Base-by-base conservation (phyloP, 2,888 invertebrate species). In the Euproctis similis region DNA sequence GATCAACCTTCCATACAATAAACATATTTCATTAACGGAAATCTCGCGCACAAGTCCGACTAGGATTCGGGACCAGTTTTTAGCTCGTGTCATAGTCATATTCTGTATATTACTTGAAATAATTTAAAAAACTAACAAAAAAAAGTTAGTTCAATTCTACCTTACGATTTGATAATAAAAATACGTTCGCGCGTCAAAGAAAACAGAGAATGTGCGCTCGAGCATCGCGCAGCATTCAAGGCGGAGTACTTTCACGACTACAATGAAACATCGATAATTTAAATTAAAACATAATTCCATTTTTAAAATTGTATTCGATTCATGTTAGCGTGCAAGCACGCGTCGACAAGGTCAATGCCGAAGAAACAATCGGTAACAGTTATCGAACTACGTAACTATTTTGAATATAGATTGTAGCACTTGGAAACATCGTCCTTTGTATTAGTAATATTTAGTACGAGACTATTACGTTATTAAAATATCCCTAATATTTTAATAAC, bases 241-340 rank as follows among this genome's bases (percentile, higher is more conserved):
- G 21, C 7, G 9, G n/a, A 36, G 42, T 56, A 43, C 59, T 65
- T 64, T 60, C 63, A 54, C 61, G 40, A 32, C 28, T 27, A 30
- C 24, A 19, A 24, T 26, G 36, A 31, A 29, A 34, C 34, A 25
- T 46, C 41, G 38, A 34, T 51, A 54, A 52, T 53, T 53, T 63
- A 59, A 63, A 71, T 66, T 66, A 69, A 76, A 76, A 74, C 75
- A 71, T 59, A 62, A 72, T 69, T 69, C 60, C 65, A 72, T 70
- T 70, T 62, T 64, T 60, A 64, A 65, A 65, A 57, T 45, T 54
- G 58, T 64, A 59, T 72, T 66, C 47, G 59, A 47, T 47, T 57
- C 38, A 37, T 33, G 36, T 39, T 71, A 37, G 71, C 75, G 74
- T 77, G 75, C 63, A 60, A 50, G 52, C 62, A 70, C 58, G 71